Evolutionary conservation across 2,113 vertebrate genomes (phyloP), one percentile per base, ranked within the genome.

Genomic region (Gobiocypris rarus): DNA sequence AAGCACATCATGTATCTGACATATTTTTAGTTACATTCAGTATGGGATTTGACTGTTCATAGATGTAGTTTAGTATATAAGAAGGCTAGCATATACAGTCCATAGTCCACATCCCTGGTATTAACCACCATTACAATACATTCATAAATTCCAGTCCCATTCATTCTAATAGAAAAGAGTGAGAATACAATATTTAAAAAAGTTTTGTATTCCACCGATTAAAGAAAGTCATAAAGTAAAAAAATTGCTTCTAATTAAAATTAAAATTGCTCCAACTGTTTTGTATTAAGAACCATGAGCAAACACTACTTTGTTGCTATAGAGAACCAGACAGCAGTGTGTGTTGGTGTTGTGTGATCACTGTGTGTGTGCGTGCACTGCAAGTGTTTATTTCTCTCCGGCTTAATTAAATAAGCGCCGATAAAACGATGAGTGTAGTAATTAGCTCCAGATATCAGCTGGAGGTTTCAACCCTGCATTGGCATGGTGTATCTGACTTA

Each of bases 401-500:
- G 81, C 86, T 84, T 90, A 88, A 91, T 91, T 90, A 90, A 92
- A 91, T 89, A 89, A 89, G 73, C 61, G 71, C 87, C 77, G 84
- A 93, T 91, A 90, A 89, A 92, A 90, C 83, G 87, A 75, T 85
- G 82, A 89, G 84, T 86, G 70, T 86, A 86, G 84, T 90, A 90
- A 91, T 92, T 92, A 87, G 84, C 87, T 87, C 63, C 86, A 73
- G 89, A 90, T 91, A 88, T 90, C 89, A 83, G 78, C 56, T 83
- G 73, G 63, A 61, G 52, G 75, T 78, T 76, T 73, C 79, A 76
- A 41, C 50, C 26, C 61, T 28, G 71, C 43, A n/a, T 56, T 81
- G 79, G 45, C 58, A 65, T 26, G 26, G 52, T 52, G 81, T 78
- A 63, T 85, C 61, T 70, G 59, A 34, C n/a, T 76, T 9, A 63